Conservation (phyloP, 2,797 vertebrate genomes). For the Sus cebifrons region DNA sequence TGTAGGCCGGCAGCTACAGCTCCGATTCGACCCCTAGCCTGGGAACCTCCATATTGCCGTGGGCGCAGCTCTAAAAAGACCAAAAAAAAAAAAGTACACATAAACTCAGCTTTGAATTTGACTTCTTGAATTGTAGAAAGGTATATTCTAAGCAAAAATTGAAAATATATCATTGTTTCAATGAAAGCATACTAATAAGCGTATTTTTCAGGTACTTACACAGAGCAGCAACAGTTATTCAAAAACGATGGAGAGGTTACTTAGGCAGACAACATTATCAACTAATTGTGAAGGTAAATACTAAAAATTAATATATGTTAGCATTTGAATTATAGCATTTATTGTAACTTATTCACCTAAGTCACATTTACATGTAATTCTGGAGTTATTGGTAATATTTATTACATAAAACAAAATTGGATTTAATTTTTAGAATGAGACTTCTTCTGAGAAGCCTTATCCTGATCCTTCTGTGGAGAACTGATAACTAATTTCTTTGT, state of each 20-base stretch:
- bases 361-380: neutral
- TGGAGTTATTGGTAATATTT: slow-evolving; percentile 60
- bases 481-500: neutral
- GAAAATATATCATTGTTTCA: neutral
- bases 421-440: slow-evolving; percentile 57
- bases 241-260: slow-evolving; percentile 97
- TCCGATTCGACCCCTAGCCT: no score
- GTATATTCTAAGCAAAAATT: neutral
- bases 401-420: slow-evolving; percentile 60
- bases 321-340: neutral
- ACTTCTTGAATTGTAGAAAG: neutral
- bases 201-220: slow-evolving; percentile 92
- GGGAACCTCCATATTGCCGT: neutral
- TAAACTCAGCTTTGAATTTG: slow-evolving; percentile 48
- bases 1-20: no score
- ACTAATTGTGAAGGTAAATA: slow-evolving; percentile 94
- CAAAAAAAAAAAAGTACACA: neutral
- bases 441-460: slow-evolving; percentile 63
- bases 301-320: neutral
- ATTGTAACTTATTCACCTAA: slow-evolving; percentile 14
- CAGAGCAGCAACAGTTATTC: slow-evolving; percentile 92
- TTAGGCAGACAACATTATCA: slow-evolving; percentile 92
- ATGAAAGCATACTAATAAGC: slow-evolving; percentile 23
- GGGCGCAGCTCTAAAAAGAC: no score
- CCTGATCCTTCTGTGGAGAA: neutral